Conservation (phyloP, 2,797 vertebrate genomes). For the Pantherophis vulpinus region DNA sequence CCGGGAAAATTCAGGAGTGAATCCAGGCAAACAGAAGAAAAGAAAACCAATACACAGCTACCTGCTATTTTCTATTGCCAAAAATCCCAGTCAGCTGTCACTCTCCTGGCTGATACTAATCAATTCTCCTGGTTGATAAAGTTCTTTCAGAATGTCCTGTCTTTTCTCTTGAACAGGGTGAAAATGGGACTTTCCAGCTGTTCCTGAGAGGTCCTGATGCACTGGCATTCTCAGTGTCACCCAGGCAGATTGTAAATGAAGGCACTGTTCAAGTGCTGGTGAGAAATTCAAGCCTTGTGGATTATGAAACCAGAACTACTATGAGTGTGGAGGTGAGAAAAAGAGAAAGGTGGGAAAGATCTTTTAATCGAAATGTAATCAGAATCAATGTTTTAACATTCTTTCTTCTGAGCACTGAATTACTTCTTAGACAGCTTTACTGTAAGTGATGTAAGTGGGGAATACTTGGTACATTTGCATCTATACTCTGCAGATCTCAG, state of each 20-base stretch:
- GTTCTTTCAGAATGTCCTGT: not conserved
- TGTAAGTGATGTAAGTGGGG: not conserved
- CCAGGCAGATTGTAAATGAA: slow-evolving; percentile 50
- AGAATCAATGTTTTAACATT: not conserved
- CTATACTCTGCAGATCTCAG: not conserved
- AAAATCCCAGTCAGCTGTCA: not conserved
- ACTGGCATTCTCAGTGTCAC: slow-evolving; percentile 77
- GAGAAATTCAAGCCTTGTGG: slow-evolving; percentile 68
- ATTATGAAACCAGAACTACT: slow-evolving; percentile 76
- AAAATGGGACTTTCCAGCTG: slow-evolving; percentile 73
- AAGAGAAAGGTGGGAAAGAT: not conserved
- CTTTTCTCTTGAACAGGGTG: slow-evolving; percentile 64
- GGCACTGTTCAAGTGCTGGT: slow-evolving; percentile 79
- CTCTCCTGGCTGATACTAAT: not conserved
- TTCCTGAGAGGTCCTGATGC: slow-evolving; percentile 71
- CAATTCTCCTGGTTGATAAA: not conserved
- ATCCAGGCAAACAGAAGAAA: not conserved
- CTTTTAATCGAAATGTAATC: not conserved
- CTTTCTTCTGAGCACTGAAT: not conserved
- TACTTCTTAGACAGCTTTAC: not conserved
- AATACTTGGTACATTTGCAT: not conserved
- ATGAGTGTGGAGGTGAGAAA: slow-evolving; percentile 81
- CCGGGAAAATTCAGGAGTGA: not conserved
- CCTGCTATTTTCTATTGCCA: not conserved
- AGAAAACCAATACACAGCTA: too few species aligned